Conservation (phyloP, 1,140 invertebrate genomes). For the Calosoma granatense region DNA sequence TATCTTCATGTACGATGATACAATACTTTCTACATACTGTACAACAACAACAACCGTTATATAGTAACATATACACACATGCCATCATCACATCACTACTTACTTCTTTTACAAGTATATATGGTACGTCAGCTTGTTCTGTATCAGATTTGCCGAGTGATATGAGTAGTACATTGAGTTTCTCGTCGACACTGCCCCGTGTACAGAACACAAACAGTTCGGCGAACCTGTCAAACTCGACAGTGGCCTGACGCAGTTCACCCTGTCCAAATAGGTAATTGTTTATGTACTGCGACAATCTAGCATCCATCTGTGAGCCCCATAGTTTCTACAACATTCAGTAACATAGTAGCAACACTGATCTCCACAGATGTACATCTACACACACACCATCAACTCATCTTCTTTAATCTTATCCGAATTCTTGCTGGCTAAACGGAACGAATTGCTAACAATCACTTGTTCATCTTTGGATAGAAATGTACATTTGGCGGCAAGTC, state of each 20-base stretch:
- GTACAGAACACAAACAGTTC: conserved; percentile 49
- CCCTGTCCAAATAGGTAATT: conserved; percentile 47
- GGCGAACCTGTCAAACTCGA: conserved; percentile 47
- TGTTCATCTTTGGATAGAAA: conserved; percentile 48
- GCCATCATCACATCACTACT: conserved; percentile 11
- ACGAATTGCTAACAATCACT: conserved; percentile 45
- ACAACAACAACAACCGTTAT: conserved; percentile 18
- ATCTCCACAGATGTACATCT: not conserved
- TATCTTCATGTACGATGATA: conserved; percentile 46
- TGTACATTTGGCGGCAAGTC: conserved; percentile 47
- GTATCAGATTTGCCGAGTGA: conserved; percentile 42
- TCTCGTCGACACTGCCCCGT: conserved; percentile 46
- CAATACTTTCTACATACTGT: conserved; percentile 47
- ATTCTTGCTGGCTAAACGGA: conserved; percentile 46
- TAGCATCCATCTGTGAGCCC: conserved; percentile 46
- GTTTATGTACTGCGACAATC: conserved; percentile 44
- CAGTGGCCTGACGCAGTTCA: conserved; percentile 35
- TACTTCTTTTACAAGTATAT: conserved; percentile 47
- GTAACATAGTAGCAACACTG: conserved; percentile 11
- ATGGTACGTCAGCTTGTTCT: conserved; percentile 41
- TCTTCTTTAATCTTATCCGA: conserved; percentile 49
- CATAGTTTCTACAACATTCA: conserved; percentile 42
- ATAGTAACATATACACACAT: conserved; percentile 13
- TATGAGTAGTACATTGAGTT: conserved; percentile 41
- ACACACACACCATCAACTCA: conserved; percentile 42